Evolutionary conservation across 1,140 invertebrate genomes (phyloP), one percentile per base, ranked within the genome.

Genomic region (Calosoma granatense): DNA sequence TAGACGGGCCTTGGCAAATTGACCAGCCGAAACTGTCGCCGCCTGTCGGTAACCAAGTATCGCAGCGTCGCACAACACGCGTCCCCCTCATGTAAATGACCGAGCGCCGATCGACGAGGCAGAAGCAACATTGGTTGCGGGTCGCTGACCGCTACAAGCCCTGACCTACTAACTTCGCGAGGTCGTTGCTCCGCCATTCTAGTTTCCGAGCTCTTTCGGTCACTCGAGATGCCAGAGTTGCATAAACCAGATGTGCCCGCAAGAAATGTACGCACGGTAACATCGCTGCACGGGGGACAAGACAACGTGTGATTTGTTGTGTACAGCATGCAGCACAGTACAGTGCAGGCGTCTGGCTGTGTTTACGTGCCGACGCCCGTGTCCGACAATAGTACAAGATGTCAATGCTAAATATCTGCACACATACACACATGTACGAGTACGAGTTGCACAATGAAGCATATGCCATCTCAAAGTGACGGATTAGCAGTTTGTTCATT

Each of bases 141-240:
- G 64, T 67, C 66, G 60, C 62, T 62, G 68, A 68, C 69, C 69
- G 64, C 58, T 62, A 61, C 57, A 60, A 66, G 67, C 69, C 69
- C 68, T 71, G 69, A 71, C 69, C 69, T 58, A 71, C 69, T 71
- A 71, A 71, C 69, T 71, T 71, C 64, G 69, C 68, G 68, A 69
- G 69, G 69, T 71, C 67, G 61, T 66, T 65, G 67, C 65, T 70
- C 68, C 65, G 68, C 67, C 68, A 71, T 71, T 71, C 69, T 70
- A 71, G 69, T 71, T 71, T 70, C 63, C 64, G 64, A 64, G 62
- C 65, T 65, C 64, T 67, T 65, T 67, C 66, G 65, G 65, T 65
- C 61, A 66, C 60, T 60, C 62, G 60, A 64, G 63, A 64, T 65
- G 65, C 61, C 65, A 63, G 60, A 61, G 41, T 47, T 63, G 60